A percentile compares a stretch with the other conserved stretches of the same genome.
These are phyloP conservation scores for Stichopus horrens DNA, from an alignment of 53 echinoderm and acorn worm species.

Conservation along the genomic window DNA sequence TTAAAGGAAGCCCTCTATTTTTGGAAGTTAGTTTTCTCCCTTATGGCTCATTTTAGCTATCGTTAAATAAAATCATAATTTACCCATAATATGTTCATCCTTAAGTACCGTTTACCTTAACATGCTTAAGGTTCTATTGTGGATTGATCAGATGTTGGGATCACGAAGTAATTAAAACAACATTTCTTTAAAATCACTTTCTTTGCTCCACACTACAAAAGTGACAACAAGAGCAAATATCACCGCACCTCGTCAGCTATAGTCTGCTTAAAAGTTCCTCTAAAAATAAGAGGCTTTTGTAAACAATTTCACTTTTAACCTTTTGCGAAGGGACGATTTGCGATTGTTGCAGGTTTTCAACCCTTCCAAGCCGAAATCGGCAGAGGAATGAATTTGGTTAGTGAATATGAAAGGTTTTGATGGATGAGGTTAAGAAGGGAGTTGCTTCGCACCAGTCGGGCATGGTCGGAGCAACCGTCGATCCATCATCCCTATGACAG, in stretches of 20 bases:
- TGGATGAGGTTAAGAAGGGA: slow-evolving; percentile 24
- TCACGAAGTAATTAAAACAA: no score
- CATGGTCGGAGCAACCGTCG: slow-evolving; percentile 33
- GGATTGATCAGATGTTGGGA: no score
- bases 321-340: background rate
- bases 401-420: slow-evolving; percentile 41
- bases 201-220: no score
- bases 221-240: no score
- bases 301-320: slow-evolving; percentile 25
- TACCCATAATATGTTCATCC: no score
- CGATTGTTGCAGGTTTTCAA: background rate
- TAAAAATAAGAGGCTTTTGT: slow-evolving; percentile 13
- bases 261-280: background rate
- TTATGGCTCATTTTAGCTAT: background rate
- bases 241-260: no score
- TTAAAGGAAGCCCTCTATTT: background rate
- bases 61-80: background rate
- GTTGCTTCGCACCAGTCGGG: slow-evolving; percentile 20
- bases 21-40: background rate
- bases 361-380: slow-evolving; percentile 2
- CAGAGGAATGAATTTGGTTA: slow-evolving; percentile 30
- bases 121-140: no score
- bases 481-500: slow-evolving; percentile 48
- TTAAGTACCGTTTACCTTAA: no score
- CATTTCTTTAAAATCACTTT: no score